phyloP scores from a whole-genome alignment of 2,888 invertebrate genomes.

The Noctua comes region DNA sequence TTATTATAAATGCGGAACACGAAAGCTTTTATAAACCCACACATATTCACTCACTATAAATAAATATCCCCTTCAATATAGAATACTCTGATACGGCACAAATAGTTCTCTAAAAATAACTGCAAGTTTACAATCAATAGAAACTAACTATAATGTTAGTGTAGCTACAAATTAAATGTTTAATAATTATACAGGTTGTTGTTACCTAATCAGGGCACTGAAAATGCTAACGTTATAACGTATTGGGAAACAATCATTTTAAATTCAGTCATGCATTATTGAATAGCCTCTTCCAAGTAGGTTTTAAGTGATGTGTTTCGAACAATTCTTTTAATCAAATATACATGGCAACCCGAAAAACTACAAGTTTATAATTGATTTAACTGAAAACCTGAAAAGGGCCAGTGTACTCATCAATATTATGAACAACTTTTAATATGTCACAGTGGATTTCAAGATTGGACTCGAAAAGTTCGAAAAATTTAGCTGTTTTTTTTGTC shows the following conservation, averaged over 20 bases:
- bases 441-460: background rate
- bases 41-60: slow-evolving; percentile 25
- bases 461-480: background rate
- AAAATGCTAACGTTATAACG: slow-evolving; percentile 24
- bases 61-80: slow-evolving; percentile 32
- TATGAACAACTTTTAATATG: background rate
- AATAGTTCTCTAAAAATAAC: slow-evolving; percentile 27
- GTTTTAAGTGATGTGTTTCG: slow-evolving; percentile 20
- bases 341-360: background rate
- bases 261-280: slow-evolving; percentile 47
- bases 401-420: background rate
- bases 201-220: slow-evolving; percentile 33
- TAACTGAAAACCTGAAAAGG: background rate
- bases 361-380: background rate
- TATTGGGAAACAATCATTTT: slow-evolving; percentile 39
- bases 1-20: slow-evolving; percentile 28
- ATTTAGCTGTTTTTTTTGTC: background rate
- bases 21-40: slow-evolving; percentile 31
- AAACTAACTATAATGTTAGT: slow-evolving; percentile 20
- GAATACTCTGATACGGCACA: slow-evolving; percentile 4
- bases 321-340: slow-evolving; percentile 15
- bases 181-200: slow-evolving; percentile 12
- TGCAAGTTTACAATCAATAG: slow-evolving; percentile 5
- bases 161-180: slow-evolving; percentile 6
- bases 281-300: slow-evolving; percentile 24